These are phyloP conservation scores for Bombus ignitus DNA, from an alignment of 1,140 invertebrate genomes.

Conservation along the genomic window DNA sequence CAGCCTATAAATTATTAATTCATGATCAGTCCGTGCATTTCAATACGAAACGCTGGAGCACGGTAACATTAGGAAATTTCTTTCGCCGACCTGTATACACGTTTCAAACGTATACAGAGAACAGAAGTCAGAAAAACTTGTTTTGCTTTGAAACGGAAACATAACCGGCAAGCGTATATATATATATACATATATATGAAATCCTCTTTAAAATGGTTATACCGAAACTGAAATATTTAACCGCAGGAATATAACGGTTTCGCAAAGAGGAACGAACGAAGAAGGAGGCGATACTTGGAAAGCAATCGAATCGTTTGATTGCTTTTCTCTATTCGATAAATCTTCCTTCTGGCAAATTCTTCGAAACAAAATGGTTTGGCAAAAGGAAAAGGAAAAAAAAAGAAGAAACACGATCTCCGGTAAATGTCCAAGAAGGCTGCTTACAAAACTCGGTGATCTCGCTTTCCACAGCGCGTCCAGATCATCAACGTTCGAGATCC, in stretches of 20 bases:
- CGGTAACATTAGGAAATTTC: neutral
- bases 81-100: neutral
- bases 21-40: neutral
- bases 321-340: too few relatives aligned
- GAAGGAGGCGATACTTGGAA: too few relatives aligned
- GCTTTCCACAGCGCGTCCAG: neutral
- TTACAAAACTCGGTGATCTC: neutral
- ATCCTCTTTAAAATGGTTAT: neutral
- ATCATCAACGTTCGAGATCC: slow-evolving; percentile 1
- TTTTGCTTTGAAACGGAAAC: slow-evolving; percentile 6
- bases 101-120: neutral
- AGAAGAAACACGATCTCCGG: neutral
- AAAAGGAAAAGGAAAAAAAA: too few relatives aligned
- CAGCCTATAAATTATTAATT: neutral
- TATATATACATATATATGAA: neutral
- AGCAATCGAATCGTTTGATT: too few relatives aligned
- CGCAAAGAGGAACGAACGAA: neutral
- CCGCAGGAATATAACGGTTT: neutral
- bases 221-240: neutral
- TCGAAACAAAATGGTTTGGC: neutral
- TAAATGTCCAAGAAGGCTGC: neutral
- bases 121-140: slow-evolving; percentile 18
- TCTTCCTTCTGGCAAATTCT: too few relatives aligned
- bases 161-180: neutral
- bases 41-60: neutral